Base-by-base conservation (phyloP, 1,140 invertebrate species). In the Drosophila oshimai region DNA sequence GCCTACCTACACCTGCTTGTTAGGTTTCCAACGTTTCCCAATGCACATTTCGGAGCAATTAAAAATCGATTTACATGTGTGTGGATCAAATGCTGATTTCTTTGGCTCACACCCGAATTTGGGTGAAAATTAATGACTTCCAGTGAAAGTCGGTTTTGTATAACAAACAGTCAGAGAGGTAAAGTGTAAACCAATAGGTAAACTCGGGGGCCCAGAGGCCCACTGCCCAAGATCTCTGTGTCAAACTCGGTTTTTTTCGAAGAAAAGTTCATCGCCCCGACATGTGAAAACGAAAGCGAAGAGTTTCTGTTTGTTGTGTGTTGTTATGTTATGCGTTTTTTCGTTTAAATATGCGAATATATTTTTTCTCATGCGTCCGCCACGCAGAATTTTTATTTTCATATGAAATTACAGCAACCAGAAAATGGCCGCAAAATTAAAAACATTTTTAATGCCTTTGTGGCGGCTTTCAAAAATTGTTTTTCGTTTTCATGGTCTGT, bases 21-120 rank as follows among this genome's bases (percentile, higher is more conserved):
- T 60, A 65, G 24, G 28, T 29, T 29, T 6, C 1, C 12, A 3
- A 7, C n/a, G 17, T 44, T 65, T 20, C 57, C 61, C 61, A 65
- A 36, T 37, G 26, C 41, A 53, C 58, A 72, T 71, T 74, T 68
- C 26, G 51, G 49, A 50, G 65, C 71, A 84, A 87, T 86, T 86
- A 86, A 86, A 86, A 73, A 86, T 86, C 80, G 81, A 86, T 86
- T 87, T 86, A 87, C 57, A 50, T 74, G 46, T 62, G 28, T 44
- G 22, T 58, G 26, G 18, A 65, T 62, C 61, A 65, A 65, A 61
- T 36, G 53, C 42, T 47, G 33, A 71, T 73, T 42, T 73, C 42
- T 55, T 53, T 41, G 31, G 29, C 41, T 70, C 51, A 34, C 47
- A 54, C 54, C 31, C 45, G 58, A 64, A 51, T 68, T 65, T 62